Percentiles rank a stretch among this genome's conserved stretches.
phyloP scores from a whole-genome alignment of 2,888 invertebrate species.

The Tipula helvola region DNA sequence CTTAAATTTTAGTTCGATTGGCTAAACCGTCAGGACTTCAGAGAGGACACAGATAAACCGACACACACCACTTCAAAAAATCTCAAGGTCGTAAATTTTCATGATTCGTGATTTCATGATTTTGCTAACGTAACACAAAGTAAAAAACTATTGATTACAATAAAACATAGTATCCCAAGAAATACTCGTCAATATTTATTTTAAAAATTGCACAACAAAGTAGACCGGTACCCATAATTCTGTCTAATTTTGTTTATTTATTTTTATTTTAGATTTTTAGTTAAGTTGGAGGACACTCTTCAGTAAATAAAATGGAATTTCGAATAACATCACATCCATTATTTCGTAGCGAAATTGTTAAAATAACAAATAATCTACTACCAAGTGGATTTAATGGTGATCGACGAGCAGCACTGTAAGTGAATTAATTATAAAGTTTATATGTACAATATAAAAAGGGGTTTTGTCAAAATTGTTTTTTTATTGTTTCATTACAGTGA shows the following conservation, averaged over 20 bases:
- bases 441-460: not conserved
- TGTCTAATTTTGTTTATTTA: not conserved
- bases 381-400: conserved; percentile 41
- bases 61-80: too few relatives aligned
- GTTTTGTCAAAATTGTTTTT: not conserved
- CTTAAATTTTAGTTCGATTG: too few relatives aligned
- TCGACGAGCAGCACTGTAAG: conserved; percentile 40
- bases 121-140: too few relatives aligned
- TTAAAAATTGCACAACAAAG: not conserved
- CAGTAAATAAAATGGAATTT: conserved; percentile 38
- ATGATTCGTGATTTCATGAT: too few relatives aligned
- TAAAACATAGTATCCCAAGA: not conserved
- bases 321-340: conserved; percentile 41
- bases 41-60: too few relatives aligned
- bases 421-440: conserved; percentile 14
- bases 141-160: not conserved
- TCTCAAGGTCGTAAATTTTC: too few relatives aligned
- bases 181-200: not conserved
- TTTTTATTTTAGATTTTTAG: not conserved
- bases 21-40: too few relatives aligned
- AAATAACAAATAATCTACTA: conserved; percentile 38
- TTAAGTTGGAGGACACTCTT: not conserved
- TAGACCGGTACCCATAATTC: not conserved
- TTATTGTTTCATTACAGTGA: conserved; percentile 39
- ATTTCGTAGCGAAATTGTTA: conserved; percentile 39